Conservation (phyloP, 2,888 invertebrate genomes). For the Fissipunctia ypsillon region DNA sequence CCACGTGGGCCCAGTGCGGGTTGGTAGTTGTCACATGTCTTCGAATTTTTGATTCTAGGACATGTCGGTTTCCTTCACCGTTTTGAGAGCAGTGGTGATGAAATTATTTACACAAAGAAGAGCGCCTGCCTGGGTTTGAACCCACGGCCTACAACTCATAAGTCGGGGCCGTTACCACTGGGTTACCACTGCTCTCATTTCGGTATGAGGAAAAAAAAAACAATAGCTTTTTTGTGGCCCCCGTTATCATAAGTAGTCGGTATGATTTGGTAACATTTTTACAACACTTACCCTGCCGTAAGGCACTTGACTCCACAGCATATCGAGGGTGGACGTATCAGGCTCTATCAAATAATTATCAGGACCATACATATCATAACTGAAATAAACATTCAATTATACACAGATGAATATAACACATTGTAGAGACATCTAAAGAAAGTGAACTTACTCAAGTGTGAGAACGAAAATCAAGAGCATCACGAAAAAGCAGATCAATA, state of each 20-base stretch:
- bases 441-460: conserved; percentile 2
- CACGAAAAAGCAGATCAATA: background rate
- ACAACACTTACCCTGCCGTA: conserved; percentile 80
- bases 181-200: no score
- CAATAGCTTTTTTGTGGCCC: background rate
- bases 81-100: no score
- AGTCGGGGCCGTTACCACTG: no score
- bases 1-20: no score
- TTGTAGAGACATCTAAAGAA: background rate
- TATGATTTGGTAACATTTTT: background rate
- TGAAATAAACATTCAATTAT: conserved; percentile 68
- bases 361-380: conserved; percentile 81
- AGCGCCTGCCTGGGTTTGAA: no score
- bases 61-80: no score
- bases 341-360: conserved; percentile 81
- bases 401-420: background rate
- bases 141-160: no score
- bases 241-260: background rate
- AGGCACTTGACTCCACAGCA: conserved; percentile 87
- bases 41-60: no score
- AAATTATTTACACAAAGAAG: no score
- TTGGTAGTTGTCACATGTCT: no score
- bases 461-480: conserved; percentile 2
- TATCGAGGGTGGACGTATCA: conserved; percentile 79
- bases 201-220: no score